These are phyloP conservation scores for Betta splendens DNA, from an alignment of 2,797 vertebrate genomes.

Conservation along the genomic window DNA sequence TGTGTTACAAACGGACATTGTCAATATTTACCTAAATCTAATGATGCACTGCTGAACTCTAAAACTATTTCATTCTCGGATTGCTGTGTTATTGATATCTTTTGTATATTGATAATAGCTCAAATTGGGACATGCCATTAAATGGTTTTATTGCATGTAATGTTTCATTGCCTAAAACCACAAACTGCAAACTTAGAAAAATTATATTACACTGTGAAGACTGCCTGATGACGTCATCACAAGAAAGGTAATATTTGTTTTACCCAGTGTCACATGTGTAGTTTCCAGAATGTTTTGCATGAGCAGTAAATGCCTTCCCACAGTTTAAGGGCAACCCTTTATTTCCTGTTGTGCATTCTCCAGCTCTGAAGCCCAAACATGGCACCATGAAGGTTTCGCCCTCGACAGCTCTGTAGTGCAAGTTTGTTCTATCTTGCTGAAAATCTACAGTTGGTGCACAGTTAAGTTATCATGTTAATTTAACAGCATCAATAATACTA, in stretches of 20 bases:
- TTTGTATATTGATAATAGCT: too few species aligned
- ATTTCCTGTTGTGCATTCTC: neutral
- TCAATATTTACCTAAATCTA: neutral
- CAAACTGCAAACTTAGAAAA: too few species aligned
- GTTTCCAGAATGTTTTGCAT: slow-evolving; percentile 59
- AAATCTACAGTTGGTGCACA: neutral
- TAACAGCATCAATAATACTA: neutral
- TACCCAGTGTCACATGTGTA: slow-evolving; percentile 59
- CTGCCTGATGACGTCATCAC: too few species aligned
- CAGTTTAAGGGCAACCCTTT: slow-evolving; percentile 2
- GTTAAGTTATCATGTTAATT: neutral
- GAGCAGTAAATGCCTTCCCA: slow-evolving; percentile 15
- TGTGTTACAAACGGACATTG: too few species aligned
- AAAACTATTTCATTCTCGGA: too few species aligned
- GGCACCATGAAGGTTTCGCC: slow-evolving; percentile 67
- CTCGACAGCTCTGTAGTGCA: slow-evolving; percentile 58
- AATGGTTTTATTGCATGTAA: too few species aligned
- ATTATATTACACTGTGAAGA: too few species aligned
- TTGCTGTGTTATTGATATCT: too few species aligned
- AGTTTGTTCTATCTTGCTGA: slow-evolving; percentile 2
- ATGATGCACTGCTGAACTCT: too few species aligned
- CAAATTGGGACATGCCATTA: too few species aligned
- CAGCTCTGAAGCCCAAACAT: slow-evolving; percentile 18
- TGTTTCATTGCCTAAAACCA: too few species aligned
- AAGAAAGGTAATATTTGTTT: too few species aligned